A percentile compares a stretch with the other conserved stretches of the same genome.
Conservation (phyloP, 2,113 vertebrate species). For the Eulemur macaco region DNA sequence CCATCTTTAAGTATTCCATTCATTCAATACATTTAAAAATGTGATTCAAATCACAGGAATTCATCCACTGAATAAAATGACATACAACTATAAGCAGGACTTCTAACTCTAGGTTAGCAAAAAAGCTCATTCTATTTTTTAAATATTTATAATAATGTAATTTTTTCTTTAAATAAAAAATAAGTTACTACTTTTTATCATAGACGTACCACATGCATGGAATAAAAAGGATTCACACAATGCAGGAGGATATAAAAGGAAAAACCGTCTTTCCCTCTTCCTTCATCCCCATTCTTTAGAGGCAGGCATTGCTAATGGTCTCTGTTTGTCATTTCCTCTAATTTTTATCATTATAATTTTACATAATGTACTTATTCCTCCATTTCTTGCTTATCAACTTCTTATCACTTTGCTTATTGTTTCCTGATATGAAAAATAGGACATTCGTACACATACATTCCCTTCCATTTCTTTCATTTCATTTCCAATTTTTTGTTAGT, state of each 20-base stretch:
- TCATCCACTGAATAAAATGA: neutral
- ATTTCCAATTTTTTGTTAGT: constrained; percentile 5
- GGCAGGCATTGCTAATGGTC: neutral
- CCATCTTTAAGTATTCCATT: neutral
- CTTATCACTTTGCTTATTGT: neutral
- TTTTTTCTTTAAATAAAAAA: neutral
- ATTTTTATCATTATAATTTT: neutral
- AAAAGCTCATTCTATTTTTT: neutral
- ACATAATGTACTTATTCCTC: neutral
- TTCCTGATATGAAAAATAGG: constrained; percentile 13
- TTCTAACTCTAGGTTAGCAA: neutral
- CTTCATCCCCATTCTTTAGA: neutral
- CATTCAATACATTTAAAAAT: neutral
- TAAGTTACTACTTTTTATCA: neutral
- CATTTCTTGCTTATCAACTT: constrained; percentile 17
- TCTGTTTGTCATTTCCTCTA: neutral
- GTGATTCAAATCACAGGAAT: neutral
- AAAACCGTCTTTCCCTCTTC: neutral
- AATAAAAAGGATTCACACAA: neutral
- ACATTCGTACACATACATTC: neutral
- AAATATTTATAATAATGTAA: constrained; percentile 15
- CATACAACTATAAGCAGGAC: neutral
- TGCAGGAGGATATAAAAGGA: neutral
- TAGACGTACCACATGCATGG: neutral
- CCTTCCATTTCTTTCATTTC: neutral